These are phyloP conservation scores for Scelioninae gen. 2 DNA, from an alignment of 2,888 invertebrate genomes.

Conservation along the genomic window DNA sequence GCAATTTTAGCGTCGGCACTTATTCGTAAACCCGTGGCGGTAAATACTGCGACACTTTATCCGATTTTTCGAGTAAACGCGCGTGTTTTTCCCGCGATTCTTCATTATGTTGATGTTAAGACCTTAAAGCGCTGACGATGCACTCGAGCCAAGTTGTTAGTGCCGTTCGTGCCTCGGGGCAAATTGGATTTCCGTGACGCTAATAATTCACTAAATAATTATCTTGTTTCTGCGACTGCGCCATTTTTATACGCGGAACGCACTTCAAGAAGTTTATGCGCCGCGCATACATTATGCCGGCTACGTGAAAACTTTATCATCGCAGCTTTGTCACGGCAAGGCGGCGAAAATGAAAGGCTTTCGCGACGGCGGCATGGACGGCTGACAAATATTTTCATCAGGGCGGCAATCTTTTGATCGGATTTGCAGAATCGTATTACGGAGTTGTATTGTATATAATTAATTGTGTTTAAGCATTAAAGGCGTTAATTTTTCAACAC, in stretches of 20 bases:
- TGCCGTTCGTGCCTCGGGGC: constrained; percentile 35
- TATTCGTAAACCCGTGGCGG: too few relatives aligned
- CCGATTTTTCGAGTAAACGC: constrained; percentile 28
- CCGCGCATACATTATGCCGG: neutral
- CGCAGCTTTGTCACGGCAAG: too few relatives aligned
- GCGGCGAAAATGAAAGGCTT: too few relatives aligned
- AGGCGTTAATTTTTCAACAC: too few relatives aligned
- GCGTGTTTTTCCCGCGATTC: constrained; percentile 29
- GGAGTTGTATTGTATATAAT: too few relatives aligned
- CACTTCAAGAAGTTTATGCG: constrained; percentile 11
- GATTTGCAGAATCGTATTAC: too few relatives aligned
- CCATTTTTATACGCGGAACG: constrained; percentile 37
- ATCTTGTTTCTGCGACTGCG: constrained; percentile 43
- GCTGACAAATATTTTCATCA: too few relatives aligned
- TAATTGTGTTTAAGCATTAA: too few relatives aligned
- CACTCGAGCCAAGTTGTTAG: constrained; percentile 38
- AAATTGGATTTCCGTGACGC: constrained; percentile 53
- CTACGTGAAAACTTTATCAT: constrained; percentile 12
- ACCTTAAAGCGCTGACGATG: constrained; percentile 46
- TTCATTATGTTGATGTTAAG: constrained; percentile 46
- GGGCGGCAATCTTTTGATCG: too few relatives aligned
- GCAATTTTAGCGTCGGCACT: constrained; percentile 7
- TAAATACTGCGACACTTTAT: constrained; percentile 5
- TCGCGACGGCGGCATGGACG: too few relatives aligned
- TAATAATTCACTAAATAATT: constrained; percentile 50